Evolutionary conservation across 2,113 vertebrate genomes (phyloP), one percentile per base, ranked within the genome.

Genomic region (Donacobius atricapilla): DNA sequence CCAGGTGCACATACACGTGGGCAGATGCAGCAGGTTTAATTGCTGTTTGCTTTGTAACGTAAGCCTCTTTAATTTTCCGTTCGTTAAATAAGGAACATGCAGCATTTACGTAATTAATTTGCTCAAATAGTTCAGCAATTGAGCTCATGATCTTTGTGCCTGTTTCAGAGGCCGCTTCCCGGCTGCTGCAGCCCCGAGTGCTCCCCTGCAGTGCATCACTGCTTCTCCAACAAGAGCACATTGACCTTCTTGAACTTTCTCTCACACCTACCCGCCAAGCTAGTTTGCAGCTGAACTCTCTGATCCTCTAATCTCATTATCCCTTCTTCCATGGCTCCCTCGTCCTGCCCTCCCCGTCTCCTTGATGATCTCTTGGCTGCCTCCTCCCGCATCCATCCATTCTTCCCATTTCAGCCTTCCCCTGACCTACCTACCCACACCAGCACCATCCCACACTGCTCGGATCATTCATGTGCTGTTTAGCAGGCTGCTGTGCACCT

Each of bases 11-110:
- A 51, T 3, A 77, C 60, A 76, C 23, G 9, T 40, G 61, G 66
- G 61, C 87, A 94, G 73, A 94, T 91, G 75, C 51, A 77, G 66
- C 50, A 88, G 45, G 69, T 96, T 92, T 95, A 96, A 96, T 93
- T 95, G 69, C 91, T 88, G 88, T 96, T 96, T 97, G 72, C 70
- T 87, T 94, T 90, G 80, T 76, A 91, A 33, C 91, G 94, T 87
- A 93, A 91, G 42, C 72, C 73, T 95, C 90, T 75, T 90, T 93
- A 94, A 93, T 95, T 86, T 89, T 87, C 71, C 77, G 57, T 96
- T 89, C 40, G 39, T 96, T 95, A 96, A 95, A 82, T 64, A 58
- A 90, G 65, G 37, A 96, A 70, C 57, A 77, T 44, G 51, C 47
- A 85, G 85, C 77, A 84, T 94, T 94, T 97, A 83, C 1, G 3